Base-by-base conservation (phyloP, 1,140 invertebrate species). In the Panonychus citri region DNA sequence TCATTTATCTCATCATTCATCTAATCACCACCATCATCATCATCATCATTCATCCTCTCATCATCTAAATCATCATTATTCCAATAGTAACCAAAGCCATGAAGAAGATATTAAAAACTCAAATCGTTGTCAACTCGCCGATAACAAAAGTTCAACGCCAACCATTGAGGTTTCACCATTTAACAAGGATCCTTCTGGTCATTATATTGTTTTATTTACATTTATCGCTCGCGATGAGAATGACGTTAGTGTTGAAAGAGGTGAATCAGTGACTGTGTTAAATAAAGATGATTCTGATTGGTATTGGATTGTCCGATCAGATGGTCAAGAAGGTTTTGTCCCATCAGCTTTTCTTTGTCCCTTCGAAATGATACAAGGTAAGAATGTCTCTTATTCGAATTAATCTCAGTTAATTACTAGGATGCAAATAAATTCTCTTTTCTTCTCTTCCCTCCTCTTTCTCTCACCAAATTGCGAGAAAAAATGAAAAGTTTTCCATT, bases 291-390 rank as follows among this genome's bases (percentile, higher is more conserved):
- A 93, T 71, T 81, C 84, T 1, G 85, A 93, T 67, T 93, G 89
- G 89, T 90, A 83, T 66, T 94, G 88, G 89, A 84, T 94, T 40
- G 78, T 88, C 24, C 75, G 84, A 57, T 84, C 81, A 63, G 85
- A 91, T 68, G 85, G 85, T 1, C 83, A 88, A 65, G 89, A 94
- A 72, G 90, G 90, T 13, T 95, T 95, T 69, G 87, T 94, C 28
- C 90, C 90, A 8, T 82, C 82, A 28, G 85, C 83, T n/a, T 93
- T 90, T 69, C 83, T 93, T 10, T 93, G 88, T 73, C 85, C 85
- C 7, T 83, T 80, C 43, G 79, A 82, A 24, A 81, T 83, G 37
- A 77, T 83, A 54, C 81, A 53, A 28, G 46, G 54, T 59, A 30
- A 19, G 57, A 15, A 39, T 25, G 30, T 34, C 12, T 34, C 30